Conservation (phyloP, 2,113 vertebrate species). For the Nematolebias whitei region DNA sequence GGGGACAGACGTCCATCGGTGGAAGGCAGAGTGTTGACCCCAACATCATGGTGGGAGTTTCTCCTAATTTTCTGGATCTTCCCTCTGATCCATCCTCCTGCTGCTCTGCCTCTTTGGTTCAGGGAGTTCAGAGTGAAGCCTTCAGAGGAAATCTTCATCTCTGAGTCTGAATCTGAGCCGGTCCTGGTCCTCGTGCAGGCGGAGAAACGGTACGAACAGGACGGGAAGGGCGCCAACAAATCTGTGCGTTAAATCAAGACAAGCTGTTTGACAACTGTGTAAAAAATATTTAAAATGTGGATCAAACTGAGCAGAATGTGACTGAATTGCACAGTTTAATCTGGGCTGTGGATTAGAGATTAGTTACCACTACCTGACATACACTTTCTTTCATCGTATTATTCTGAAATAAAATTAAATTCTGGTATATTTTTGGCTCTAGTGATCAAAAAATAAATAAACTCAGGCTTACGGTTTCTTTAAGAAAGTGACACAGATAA, state of each 20-base stretch:
- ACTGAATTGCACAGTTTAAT: too few species aligned
- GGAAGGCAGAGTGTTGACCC: rapidly evolving
- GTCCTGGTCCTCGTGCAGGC: neutral
- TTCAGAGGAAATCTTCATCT: neutral
- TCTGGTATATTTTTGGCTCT: too few species aligned
- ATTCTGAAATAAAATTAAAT: too few species aligned
- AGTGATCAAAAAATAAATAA: too few species aligned
- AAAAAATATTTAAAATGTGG: too few species aligned
- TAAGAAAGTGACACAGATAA: too few species aligned
- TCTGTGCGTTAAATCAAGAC: neutral
- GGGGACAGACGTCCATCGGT: neutral
- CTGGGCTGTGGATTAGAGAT: too few species aligned
- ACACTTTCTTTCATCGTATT: too few species aligned
- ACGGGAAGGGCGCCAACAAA: neutral
- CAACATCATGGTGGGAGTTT: neutral
- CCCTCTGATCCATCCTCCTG: neutral
- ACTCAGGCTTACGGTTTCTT: too few species aligned
- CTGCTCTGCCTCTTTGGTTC: neutral
- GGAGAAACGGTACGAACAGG: neutral
- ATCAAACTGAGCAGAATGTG: too few species aligned
- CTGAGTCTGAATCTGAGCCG: neutral
- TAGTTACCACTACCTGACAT: too few species aligned
- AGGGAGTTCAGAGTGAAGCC: neutral
- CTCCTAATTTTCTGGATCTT: constrained; percentile 12
- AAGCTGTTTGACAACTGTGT: too few species aligned